Base-by-base conservation (phyloP, 92 coral and sea anemone species). In the Anthopleura xanthogrammica region DNA sequence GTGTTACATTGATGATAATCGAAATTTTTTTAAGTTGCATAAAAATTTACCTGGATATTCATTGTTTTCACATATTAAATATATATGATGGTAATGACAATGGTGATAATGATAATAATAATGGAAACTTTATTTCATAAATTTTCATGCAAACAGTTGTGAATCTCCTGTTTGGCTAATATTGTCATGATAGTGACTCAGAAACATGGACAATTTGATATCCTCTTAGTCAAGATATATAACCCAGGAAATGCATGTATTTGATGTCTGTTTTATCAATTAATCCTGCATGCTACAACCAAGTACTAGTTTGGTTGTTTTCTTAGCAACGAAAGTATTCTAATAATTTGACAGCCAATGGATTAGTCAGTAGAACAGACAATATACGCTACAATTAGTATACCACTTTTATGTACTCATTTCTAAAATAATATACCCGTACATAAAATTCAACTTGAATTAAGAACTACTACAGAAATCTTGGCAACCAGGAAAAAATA, bases 311-410 rank as follows among this genome's bases (percentile, higher is more conserved):
- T 62, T 62, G 3, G 12, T 24, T 68, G 74, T 24, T 68, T 68
- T 68, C 74, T 68, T 68, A 29, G 74, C 13, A 68, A 68, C 74
- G 29, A 68, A 68, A 68, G 74, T 23, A 68, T 68, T 68, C 74
- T 68, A 12, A 68, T 68, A 5, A 68, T 68, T 68, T 68, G 74
- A 64, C 29, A 36, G 74, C 74, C 42, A 36, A 68, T 8, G 74
- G 74, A 68, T 68, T 68, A 68, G 41, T 10, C 4, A 24, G 16
- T 68, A 29, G 29, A 22, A 68, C 17, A 36, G 24, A 68, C 42
- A 68, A 68, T 24, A 68, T 13, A 24, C 7, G 5, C 43, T 7
- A 68, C 13, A 68, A 36, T 68, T 16, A 68, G 17, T 36, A 7
- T 68, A 10, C 12, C 72, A 17, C 36, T 64, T n/a, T 64, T 5